Percentiles rank a stretch among this genome's conserved stretches.
Conservation (phyloP, 1,140 invertebrate species). For the Himalopsyche phryganea region DNA sequence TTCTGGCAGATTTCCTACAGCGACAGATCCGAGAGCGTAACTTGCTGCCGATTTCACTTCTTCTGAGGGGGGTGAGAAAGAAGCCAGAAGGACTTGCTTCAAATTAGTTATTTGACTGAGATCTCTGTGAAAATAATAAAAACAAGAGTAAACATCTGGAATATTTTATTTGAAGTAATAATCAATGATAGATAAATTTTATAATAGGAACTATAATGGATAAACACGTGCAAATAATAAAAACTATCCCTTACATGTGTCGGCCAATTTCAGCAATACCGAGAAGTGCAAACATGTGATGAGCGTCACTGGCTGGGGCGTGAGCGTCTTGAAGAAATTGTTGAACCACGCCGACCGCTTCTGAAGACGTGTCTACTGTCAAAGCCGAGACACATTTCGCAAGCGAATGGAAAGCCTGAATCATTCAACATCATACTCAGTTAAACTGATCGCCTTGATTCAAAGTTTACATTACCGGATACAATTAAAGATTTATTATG, state of each 20-base stretch:
- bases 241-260: conserved; percentile 67
- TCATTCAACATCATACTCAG: too few species aligned
- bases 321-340: conserved; percentile 84
- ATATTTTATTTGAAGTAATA: conserved; percentile 14
- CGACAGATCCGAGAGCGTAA: conserved; percentile 91
- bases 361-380: conserved; percentile 71
- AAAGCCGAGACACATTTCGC: conserved; percentile 94
- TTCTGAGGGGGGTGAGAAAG: conserved; percentile 75
- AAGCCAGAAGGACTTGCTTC: conserved; percentile 71
- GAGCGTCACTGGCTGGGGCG: conserved; percentile 68
- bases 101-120: conserved; percentile 73
- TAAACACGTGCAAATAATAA: too few species aligned
- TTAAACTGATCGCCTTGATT: too few species aligned
- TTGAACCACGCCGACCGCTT: conserved; percentile 77
- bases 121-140: conserved; percentile 58
- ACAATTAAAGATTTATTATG: too few species aligned
- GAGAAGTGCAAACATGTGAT: conserved; percentile 87
- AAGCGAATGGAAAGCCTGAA: conserved; percentile 83
- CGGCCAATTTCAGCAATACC: conserved; percentile 96
- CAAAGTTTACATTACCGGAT: too few species aligned
- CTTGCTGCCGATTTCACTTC: conserved; percentile 95
- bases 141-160: conserved; percentile 7
- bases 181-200: too few species aligned
- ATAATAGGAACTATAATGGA: too few species aligned
- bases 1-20: conserved; percentile 89